Base-by-base conservation (phyloP, 2,113 vertebrate species). In the Cavia aperea region DNA sequence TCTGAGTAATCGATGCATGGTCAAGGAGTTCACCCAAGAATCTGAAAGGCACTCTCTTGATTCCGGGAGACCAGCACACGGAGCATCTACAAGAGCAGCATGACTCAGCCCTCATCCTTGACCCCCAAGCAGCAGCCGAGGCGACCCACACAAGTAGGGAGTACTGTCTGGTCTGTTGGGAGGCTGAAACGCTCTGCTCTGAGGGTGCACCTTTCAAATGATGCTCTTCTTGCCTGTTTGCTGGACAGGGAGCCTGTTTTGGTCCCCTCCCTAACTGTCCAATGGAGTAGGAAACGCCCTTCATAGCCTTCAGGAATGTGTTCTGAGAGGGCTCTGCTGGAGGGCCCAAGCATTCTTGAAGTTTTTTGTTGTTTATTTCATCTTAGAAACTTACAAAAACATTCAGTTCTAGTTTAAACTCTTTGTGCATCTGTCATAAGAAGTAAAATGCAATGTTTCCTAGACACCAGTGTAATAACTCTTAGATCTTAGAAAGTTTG, bases 151-250 rank as follows among this genome's bases (percentile, higher is more conserved):
- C 1, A 4, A 81, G 46, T 21, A 23, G 15, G 72, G 23, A 26
- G 5, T 36, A 51, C 1, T 15, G 2, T 58, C 12, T 18, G 24
- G 2, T 63, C n/a, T 36, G 11, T 19, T 14, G 5, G 2, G 19
- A 79, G n/a, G 33, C 36, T 33, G 29, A 33, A 51, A 18, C 24
- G 4, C 54, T 3, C 10, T 39, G 1, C 26, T 39, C 18, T 90
- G 82, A 9, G 43, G 72, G 46, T 4, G 3, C 14, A 15, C 18
- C 58, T 77, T 51, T 12, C 56, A 81, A 7, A 33, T 6, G 72
- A 54, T 31, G n/a, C 3, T 15, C 43, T 31, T 54, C 36, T 15
- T 31, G 51, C 14, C 72, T 56, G 1, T 63, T 54, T 31, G 3
- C 81, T 56, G 81, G 43, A 19, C 31, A 2, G 11, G 16, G n/a